phyloP scores from a whole-genome alignment of 1,140 invertebrate species.

The Lepidostoma basale region DNA sequence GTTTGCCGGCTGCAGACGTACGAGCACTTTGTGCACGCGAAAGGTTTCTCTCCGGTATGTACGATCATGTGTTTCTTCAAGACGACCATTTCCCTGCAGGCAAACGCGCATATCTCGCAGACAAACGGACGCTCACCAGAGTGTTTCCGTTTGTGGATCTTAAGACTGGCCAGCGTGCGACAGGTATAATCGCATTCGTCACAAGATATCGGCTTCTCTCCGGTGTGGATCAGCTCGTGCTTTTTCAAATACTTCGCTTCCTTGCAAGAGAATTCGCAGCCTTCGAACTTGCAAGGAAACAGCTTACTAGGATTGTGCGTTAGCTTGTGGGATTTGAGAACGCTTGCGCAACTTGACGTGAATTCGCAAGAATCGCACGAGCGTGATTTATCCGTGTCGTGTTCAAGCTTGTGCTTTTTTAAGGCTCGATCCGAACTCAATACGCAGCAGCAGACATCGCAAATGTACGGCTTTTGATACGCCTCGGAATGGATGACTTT shows the following conservation, averaged over 20 bases:
- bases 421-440: neutral
- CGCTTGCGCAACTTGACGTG: neutral
- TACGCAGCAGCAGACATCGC: neutral
- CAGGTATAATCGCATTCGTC: slow-evolving; percentile 23
- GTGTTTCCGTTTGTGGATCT: slow-evolving; percentile 14
- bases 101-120: slow-evolving; percentile 10
- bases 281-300: slow-evolving; percentile 2
- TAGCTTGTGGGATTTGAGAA: neutral
- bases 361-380: slow-evolving; percentile 15
- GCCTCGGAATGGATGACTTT: neutral
- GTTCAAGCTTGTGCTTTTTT: slow-evolving; percentile 6
- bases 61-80: slow-evolving; percentile 22
- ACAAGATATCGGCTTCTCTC: slow-evolving; percentile 23
- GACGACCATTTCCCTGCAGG: neutral
- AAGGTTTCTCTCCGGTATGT: slow-evolving; percentile 28
- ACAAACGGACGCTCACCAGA: slow-evolving; percentile 22
- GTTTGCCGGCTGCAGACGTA: slow-evolving; percentile 16
- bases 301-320: slow-evolving; percentile 15
- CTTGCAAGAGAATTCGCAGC: slow-evolving; percentile 1
- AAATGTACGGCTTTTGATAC: slow-evolving; percentile 2
- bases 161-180: neutral
- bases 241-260: slow-evolving; percentile 5
- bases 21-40: slow-evolving; percentile 10
- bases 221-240: slow-evolving; percentile 17
- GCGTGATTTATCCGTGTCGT: neutral